Evolutionary conservation across 2,888 invertebrate genomes (phyloP), one percentile per base, ranked within the genome.

Genomic region (Drosophila anceps): DNA sequence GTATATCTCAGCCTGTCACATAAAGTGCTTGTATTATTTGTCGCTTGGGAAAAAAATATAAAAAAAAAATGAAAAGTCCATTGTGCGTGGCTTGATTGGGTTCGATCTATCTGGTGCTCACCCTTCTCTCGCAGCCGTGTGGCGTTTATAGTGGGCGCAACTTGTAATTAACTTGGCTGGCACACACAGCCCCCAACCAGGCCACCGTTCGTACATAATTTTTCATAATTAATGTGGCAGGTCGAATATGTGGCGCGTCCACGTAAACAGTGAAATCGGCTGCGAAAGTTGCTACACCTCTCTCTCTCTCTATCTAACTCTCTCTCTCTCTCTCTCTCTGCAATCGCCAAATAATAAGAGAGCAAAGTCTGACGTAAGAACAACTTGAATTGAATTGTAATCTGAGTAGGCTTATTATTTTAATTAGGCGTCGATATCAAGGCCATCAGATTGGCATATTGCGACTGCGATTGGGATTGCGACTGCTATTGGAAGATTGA

Each of bases 371-470:
- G 64, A 39, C 18, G 29, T 20, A 58, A 20, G 51, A 55, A 58
- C 51, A 72, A 66, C 69, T 68, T 71, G 76, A 79, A 82, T 82
- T 85, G 88, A 82, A 72, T 81, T 73, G 83, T 83, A 81, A 82
- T 71, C 79, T 74, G 84, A 88, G 79, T 79, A 88, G 90, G 88
- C 90, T 85, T 88, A 88, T 90, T 90, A 88, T 86, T 87, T 87
- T 90, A 87, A 87, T 87, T 87, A 88, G 83, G 88, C 82, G 82
- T 68, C 77, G 79, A 60, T 88, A 88, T 85, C 90, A 77, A 79
- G 80, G 82, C 88, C 85, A 73, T 76, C 80, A 77, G 82, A 85
- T 88, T 88, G 85, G 67, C 78, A 79, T 77, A 82, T 81, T 74
- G 72, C 89, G 86, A 84, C 79, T 81, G 84, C 79, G 72, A 77